Conservation (phyloP, 2,888 invertebrate genomes). For the Blastobasis adustella region DNA sequence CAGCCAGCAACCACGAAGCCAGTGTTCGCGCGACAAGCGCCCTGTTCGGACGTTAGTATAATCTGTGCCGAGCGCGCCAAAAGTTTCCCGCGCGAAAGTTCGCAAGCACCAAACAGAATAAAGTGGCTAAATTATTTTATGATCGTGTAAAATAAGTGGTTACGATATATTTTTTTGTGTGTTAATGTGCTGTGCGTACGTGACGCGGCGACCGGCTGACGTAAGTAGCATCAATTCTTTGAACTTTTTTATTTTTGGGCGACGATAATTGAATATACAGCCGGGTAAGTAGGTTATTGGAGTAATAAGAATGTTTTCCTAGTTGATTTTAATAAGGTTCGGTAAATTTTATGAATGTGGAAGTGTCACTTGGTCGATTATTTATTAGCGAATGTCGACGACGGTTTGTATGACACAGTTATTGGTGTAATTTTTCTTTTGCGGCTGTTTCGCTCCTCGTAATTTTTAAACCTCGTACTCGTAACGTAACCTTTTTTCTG, state of each 20-base stretch:
- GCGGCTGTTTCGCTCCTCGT: not conserved
- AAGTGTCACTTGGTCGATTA: not conserved
- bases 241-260: conserved; percentile 19
- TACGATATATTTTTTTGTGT: conserved; percentile 22
- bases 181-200: conserved; percentile 26
- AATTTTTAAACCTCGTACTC: not conserved
- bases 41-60: conserved; percentile 20
- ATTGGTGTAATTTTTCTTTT: not conserved
- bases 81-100: conserved; percentile 56
- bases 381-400: not conserved
- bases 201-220: conserved; percentile 14
- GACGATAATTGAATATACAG: conserved; percentile 18
- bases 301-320: conserved; percentile 4
- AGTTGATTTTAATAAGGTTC: not conserved
- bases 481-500: not conserved
- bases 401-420: not conserved
- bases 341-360: not conserved
- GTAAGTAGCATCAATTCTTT: conserved; percentile 23
- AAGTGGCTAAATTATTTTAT: conserved; percentile 14
- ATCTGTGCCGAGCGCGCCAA: conserved; percentile 16
- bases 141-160: conserved; percentile 32
- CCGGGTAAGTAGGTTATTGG: conserved; percentile 15
- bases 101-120: conserved; percentile 19
- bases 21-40: conserved; percentile 50
- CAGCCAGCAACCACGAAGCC: conserved; percentile 19